Conservation (phyloP, 2,113 vertebrate species). For the Bujurquina vittata region DNA sequence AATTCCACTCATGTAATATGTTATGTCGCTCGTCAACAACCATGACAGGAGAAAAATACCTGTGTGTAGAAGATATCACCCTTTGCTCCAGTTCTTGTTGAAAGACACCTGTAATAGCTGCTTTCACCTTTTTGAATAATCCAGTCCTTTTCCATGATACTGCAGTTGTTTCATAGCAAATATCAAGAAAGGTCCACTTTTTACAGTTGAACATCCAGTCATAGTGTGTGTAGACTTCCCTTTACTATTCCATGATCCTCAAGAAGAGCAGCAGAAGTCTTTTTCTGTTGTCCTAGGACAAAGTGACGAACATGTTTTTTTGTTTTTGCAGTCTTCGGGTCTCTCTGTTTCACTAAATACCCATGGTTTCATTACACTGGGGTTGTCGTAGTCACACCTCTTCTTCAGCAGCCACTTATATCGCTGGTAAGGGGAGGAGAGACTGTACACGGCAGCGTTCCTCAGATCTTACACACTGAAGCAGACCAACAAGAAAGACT, state of each 20-base stretch:
- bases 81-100: neutral
- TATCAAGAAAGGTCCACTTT: constrained; percentile 4
- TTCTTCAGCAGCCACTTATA: constrained; percentile 29
- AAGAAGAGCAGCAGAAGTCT: neutral
- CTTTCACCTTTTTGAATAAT: constrained; percentile 18
- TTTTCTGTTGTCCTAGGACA: neutral
- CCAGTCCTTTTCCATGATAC: constrained; percentile 25
- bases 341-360: constrained; percentile 12
- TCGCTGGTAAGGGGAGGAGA: constrained; percentile 32
- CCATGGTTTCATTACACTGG: constrained; percentile 12
- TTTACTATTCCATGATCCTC: constrained; percentile 22
- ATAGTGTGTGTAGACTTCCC: neutral
- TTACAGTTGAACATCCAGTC: neutral
- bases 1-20: neutral
- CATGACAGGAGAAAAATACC: neutral
- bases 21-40: neutral
- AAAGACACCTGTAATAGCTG: neutral
- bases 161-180: constrained; percentile 5
- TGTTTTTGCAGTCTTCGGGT: neutral
- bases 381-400: constrained; percentile 36
- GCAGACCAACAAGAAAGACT: constrained; percentile 79
- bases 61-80: constrained; percentile 15
- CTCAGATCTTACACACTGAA: constrained; percentile 49
- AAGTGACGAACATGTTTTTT: neutral
- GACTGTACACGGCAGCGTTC: constrained; percentile 47